Evolutionary conservation across 2,113 vertebrate genomes (phyloP), one percentile per base, ranked within the genome.

Genomic region (Tragelaphus scriptus): DNA sequence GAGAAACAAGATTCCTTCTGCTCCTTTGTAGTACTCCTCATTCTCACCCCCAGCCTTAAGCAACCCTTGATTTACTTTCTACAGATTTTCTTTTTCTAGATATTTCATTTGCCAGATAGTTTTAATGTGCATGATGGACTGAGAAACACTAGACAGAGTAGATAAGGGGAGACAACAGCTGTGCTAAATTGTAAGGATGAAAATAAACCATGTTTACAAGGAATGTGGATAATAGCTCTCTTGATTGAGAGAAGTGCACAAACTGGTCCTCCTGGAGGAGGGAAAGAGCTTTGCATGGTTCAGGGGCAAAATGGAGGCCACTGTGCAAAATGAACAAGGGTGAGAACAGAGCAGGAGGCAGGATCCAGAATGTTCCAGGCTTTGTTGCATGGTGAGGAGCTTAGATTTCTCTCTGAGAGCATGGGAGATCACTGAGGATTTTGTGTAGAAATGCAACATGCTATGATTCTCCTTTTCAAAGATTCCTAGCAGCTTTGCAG

Each of bases 241-340:
- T 7, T 19, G 9, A 10, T 9, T n/a, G 53, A 75, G 14, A 11
- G 28, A 56, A 61, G 13, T 40, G 65, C 23, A 63, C 26, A 44
- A 44, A 44, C 9, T 44, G 21, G 21, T 26, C 71, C 23, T 77
- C 40, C 25, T 10, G 21, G 40, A 80, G 26, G 65, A 47, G 8
- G 40, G 30, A 36, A 49, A 71, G 26, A 26, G 16, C 7, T 21
- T 12, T 30, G 6, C 15, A 10, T 26, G 28, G 8, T 5, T 28
- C 68, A n/a, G 84, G 26, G 65, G 86, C 49, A 65, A 51, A 71
- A 17, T 55, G 12, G 75, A 91, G 15, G n/a, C 36, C 30, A 4
- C n/a, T 5, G 13, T 2, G 2, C 6, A 2, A 1, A 15, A 15
- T 47, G 4, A 93, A 44, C 7, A 9, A 85, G 6, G 15, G 5